Percentiles rank a stretch among this genome's conserved stretches.
Conservation (phyloP, 2,113 vertebrate genomes). For the Chaetodon auriga region DNA sequence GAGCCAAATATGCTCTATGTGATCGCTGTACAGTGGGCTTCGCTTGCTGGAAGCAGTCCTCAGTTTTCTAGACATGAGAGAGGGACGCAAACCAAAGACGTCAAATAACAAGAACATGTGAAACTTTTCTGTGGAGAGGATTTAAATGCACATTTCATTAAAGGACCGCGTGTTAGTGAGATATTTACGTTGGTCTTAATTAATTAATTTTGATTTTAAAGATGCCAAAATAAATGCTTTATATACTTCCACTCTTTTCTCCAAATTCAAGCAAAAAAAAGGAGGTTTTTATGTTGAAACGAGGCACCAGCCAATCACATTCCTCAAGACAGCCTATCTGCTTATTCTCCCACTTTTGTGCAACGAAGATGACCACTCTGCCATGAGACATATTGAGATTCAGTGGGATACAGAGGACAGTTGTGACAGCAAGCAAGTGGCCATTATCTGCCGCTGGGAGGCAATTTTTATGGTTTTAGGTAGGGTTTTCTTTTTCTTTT, state of each 20-base stretch:
- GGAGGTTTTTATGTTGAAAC: not conserved
- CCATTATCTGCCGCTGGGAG: slow-evolving; percentile 19
- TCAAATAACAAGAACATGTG: not conserved
- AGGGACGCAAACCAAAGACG: not conserved
- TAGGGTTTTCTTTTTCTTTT: slow-evolving; percentile 6
- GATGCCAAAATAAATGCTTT: no score
- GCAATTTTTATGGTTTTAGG: slow-evolving; percentile 7
- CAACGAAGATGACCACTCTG: slow-evolving; percentile 9
- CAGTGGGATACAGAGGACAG: not conserved
- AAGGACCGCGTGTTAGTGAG: not conserved
- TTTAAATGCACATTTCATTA: not conserved
- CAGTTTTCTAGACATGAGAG: not conserved
- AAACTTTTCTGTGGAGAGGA: not conserved
- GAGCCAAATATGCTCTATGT: slow-evolving; percentile 23
- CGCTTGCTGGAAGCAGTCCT: slow-evolving; percentile 12
- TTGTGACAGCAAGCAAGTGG: slow-evolving; percentile 19
- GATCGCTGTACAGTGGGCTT: not conserved
- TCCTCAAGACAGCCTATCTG: not conserved
- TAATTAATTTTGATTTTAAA: no score
- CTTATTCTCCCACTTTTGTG: not conserved
- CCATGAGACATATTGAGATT: slow-evolving; percentile 10
- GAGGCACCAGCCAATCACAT: not conserved
- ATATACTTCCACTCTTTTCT: not conserved
- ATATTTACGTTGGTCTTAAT: not conserved
- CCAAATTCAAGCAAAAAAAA: not conserved